Percentiles rank a stretch among this genome's conserved stretches.
Conservation (phyloP, 2,888 invertebrate species). For the Ochropacha duplaris region DNA sequence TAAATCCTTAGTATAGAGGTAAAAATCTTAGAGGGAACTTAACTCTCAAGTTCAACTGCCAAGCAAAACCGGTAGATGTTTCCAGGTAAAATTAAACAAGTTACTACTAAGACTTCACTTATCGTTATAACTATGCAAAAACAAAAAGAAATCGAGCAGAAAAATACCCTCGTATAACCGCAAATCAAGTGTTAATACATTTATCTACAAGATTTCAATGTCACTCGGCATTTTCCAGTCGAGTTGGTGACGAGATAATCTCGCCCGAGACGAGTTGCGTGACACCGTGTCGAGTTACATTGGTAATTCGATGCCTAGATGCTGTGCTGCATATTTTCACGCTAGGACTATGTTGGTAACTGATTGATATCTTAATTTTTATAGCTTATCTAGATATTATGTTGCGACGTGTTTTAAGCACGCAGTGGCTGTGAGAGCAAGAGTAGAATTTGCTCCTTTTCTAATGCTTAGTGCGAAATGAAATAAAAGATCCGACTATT, state of each 20-base stretch:
- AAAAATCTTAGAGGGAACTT: too few relatives aligned
- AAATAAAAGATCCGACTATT: too few relatives aligned
- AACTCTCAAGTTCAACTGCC: too few relatives aligned
- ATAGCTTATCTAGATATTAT: background rate
- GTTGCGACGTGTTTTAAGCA: background rate
- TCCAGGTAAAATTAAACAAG: too few relatives aligned
- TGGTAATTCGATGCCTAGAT: slow-evolving; percentile 8
- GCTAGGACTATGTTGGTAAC: background rate
- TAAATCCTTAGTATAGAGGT: too few relatives aligned
- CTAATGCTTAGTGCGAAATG: too few relatives aligned
- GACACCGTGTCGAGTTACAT: slow-evolving; percentile 12
- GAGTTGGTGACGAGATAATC: slow-evolving; percentile 7
- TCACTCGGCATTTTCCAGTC: slow-evolving; percentile 3
- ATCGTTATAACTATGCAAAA: background rate
- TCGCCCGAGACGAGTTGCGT: slow-evolving; percentile 9
- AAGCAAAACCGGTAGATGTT: too few relatives aligned
- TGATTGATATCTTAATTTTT: background rate
- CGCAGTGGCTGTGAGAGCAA: too few relatives aligned
- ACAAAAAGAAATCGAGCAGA: background rate
- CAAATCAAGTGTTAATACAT: slow-evolving; percentile 3
- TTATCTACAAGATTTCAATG: slow-evolving; percentile 2
- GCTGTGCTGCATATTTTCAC: background rate
- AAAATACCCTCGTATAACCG: background rate
- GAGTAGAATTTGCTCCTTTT: too few relatives aligned
- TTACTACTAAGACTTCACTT: background rate